Evolutionary conservation across 2,113 vertebrate species (phyloP).

Genomic region (Cardinalis cardinalis): DNA sequence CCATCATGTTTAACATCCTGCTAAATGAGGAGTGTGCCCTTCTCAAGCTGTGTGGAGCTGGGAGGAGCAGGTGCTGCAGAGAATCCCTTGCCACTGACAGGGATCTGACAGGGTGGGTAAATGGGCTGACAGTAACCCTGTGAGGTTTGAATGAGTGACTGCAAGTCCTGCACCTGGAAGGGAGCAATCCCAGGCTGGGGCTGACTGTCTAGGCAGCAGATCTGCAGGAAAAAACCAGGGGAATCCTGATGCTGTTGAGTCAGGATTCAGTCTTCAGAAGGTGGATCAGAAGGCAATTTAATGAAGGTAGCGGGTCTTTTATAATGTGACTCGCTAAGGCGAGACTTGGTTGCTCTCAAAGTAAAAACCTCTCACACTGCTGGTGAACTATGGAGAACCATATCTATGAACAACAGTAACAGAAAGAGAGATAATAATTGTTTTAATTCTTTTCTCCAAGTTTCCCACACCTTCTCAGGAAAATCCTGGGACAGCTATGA

Average conservation of each 20-base stretch:
- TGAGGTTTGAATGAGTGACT: neutral
- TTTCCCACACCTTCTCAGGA: too few species aligned
- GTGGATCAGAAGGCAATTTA: too few species aligned
- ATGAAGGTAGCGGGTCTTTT: too few species aligned
- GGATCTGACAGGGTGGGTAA: neutral
- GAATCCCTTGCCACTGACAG: neutral
- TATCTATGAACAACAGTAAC: too few species aligned
- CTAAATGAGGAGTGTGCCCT: neutral
- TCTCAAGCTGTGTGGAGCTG: neutral
- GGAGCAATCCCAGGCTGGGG: neutral
- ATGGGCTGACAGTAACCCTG: neutral
- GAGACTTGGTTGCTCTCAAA: too few species aligned
- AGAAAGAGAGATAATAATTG: too few species aligned
- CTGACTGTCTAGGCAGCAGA: neutral
- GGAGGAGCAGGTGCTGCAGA: neutral
- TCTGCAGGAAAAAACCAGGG: neutral
- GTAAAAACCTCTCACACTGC: too few species aligned
- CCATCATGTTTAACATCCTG: neutral
- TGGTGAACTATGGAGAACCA: too few species aligned
- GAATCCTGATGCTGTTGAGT: neutral
- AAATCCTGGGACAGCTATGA: too few species aligned
- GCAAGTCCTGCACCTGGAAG: neutral
- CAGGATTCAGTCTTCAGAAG: too few species aligned
- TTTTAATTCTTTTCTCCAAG: too few species aligned
- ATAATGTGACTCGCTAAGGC: too few species aligned